Base-by-base conservation (phyloP, 2,113 vertebrate genomes). In the Alligator mississippiensis region DNA sequence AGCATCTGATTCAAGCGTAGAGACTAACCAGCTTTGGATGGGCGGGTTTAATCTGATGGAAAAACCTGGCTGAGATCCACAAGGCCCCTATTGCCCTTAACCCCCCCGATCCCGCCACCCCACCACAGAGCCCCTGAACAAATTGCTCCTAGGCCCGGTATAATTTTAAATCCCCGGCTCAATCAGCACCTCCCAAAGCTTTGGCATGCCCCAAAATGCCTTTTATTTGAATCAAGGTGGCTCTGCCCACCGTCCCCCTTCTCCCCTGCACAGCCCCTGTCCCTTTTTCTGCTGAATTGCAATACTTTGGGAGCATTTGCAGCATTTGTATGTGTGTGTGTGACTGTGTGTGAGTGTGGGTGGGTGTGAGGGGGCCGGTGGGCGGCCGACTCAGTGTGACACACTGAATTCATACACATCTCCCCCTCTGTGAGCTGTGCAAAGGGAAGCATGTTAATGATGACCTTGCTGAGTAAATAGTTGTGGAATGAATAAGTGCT, bases 1-100 rank as follows among this genome's bases (percentile, higher is more conserved):
- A 95, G 18, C 96, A 93, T 83, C 96, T 96, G 96, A 97, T 97
- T 97, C 96, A 97, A 88, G 92, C 93, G 96, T 92, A 94, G 87
- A 88, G 92, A 70, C 25, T 84, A 92, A 93, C 90, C 94, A 90
- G 91, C 93, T 76, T 92, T 77, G 25, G 72, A 95, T 84, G 95
- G 97, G 97, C 1, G 96, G 97, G 95, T 88, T 97, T 96, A 96
- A 97, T 96, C 93, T 18, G 66, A 80, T 87, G 95, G 89, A 87
- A 94, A 87, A 95, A 13, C 80, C 94, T 91, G 85, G 95, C 90
- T 90, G 92, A 75, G 24, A 38, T 61, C 9, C 11, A 5, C 25
- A 55, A 15, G 64, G 54, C 1, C 3, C 28, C 11, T 16, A 9
- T n/a, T 5, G 22, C 22, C 6, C 27, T 4, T 8, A 12, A 22